phyloP scores from a whole-genome alignment of 2,888 invertebrate genomes.

The Leptopilina drosophilae region DNA sequence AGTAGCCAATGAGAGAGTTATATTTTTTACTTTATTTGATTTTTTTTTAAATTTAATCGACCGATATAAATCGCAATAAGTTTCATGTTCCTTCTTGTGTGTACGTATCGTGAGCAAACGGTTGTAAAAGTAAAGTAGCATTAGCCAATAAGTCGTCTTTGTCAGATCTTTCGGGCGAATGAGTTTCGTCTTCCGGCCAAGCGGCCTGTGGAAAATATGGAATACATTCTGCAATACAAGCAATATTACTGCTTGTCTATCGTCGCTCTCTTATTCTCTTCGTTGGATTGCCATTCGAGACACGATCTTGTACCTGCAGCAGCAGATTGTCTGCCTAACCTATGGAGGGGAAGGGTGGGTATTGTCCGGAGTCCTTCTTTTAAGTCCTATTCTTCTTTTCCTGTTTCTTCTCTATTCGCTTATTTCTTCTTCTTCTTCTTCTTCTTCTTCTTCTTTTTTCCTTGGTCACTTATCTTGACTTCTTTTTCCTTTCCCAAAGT shows the following conservation, averaged over 20 bases:
- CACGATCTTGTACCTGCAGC: constrained; percentile 49
- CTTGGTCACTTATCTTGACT: background rate
- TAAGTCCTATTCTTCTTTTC: background rate
- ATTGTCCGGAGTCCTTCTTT: constrained; percentile 53
- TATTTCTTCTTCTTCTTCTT: background rate
- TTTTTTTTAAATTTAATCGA: background rate
- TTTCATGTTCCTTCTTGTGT: constrained; percentile 13
- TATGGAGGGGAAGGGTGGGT: constrained; percentile 43
- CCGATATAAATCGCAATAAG: constrained; percentile 26
- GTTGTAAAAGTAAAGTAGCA: constrained; percentile 63
- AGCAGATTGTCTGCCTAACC: constrained; percentile 37
- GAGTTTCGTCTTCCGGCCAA: constrained; percentile 69
- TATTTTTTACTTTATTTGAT: background rate
- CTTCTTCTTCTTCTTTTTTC: background rate
- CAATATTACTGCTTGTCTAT: constrained; percentile 60
- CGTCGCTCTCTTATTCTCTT: constrained; percentile 45
- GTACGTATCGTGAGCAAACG: constrained; percentile 45
- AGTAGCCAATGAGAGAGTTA: too few species aligned
- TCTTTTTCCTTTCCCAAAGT: background rate
- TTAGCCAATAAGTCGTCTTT: constrained; percentile 73
- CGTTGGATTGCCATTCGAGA: constrained; percentile 54
- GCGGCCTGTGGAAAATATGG: constrained; percentile 71
- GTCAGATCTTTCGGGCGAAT: constrained; percentile 71
- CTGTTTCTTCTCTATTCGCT: background rate
- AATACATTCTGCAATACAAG: constrained; percentile 70